Evolutionary conservation across 2,797 vertebrate species (phyloP), one percentile per base, ranked within the genome.

Genomic region (Cottoperca gobio): DNA sequence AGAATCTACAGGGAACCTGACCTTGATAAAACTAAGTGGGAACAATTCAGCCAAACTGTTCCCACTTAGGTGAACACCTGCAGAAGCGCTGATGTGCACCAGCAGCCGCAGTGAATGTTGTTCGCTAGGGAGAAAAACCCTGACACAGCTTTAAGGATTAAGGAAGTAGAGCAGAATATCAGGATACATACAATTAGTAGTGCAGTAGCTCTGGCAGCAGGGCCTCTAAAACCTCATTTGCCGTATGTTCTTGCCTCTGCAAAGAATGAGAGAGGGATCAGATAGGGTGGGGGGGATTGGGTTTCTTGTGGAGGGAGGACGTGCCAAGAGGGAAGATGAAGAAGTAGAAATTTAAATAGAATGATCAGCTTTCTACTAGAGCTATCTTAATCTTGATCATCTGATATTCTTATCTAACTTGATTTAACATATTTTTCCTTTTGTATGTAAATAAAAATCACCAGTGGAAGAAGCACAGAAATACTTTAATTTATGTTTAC

Each of bases 71-170:
- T 73, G 66, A 75, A 79, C 61, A 76, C 62, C 45, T 81, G 65
- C 73, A 81, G 45, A 61, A 55, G 76, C 16, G 16, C 45, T 54
- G 72, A 72, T 72, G 78, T 80, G 67, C 65, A 66, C 72, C 68
- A 71, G 76, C 59, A 31, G 71, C 37, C 35, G 8, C n/a, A 7
- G 35, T 60, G 28, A 74, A 66, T 73, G 78, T 50, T 76, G 35
- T 58, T 73, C 78, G 0, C 71, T 65, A 24, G 72, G 77, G 81
- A 87, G 71, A 37, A 59, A 84, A 83, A 68, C 61, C 81, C 77
- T 88, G 84, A 90, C 86, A 86, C 79, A 81, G 83, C 85, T 86
- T 78, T 86, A 64, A 69, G 80, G 84, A 88, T 91, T 91, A 89
- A 82, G 79, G 70, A 89, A 87, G 77, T 80, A 59, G 69, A 90